Base-by-base conservation (phyloP, 2,797 vertebrate species). In the Syngnathus rostellatus region DNA sequence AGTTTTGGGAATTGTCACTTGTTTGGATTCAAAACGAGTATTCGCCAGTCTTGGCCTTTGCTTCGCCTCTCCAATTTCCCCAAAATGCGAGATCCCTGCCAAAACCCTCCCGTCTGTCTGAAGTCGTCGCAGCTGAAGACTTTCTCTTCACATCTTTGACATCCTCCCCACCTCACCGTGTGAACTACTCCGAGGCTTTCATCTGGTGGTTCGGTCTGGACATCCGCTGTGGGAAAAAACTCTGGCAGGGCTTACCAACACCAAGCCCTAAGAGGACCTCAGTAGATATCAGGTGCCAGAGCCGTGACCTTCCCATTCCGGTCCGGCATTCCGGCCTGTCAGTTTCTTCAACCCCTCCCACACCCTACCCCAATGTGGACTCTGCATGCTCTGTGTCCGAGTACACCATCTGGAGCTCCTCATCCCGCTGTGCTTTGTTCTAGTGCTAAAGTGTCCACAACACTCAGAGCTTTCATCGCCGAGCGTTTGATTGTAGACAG, bases 261-360 rank as follows among this genome's bases (percentile, higher is more conserved):
- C 55, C 46, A 69, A 76, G 70, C 67, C 68, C 66, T 55, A 72
- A 76, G 50, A 77, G 64, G 65, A 79, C 68, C 80, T 73, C 72
- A 73, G 72, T 25, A 82, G 88, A 89, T 88, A 86, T 80, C 81
- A 87, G 85, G 82, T 88, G 84, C 79, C 70, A 72, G 66, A 77
- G 67, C 72, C 57, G 39, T 78, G 75, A 84, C 81, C 83, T 82
- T 81, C 80, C 76, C 78, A 70, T 81, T 79, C 81, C 76, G 66
- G 77, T 66, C 76, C 76, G 54, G 72, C 85, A 89, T 87, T 89
- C 88, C 85, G 74, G 68, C 54, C 71, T 85, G 80, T 87, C 89
- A 89, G 78, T 50, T 8, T n/a, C 46, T 17, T 17, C 46, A 3
- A 7, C 0, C 46, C 46, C 45, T 6, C n/a, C 21, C 48, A 3